Conservation (phyloP, 2,797 vertebrate genomes). For the Falco naumanni region DNA sequence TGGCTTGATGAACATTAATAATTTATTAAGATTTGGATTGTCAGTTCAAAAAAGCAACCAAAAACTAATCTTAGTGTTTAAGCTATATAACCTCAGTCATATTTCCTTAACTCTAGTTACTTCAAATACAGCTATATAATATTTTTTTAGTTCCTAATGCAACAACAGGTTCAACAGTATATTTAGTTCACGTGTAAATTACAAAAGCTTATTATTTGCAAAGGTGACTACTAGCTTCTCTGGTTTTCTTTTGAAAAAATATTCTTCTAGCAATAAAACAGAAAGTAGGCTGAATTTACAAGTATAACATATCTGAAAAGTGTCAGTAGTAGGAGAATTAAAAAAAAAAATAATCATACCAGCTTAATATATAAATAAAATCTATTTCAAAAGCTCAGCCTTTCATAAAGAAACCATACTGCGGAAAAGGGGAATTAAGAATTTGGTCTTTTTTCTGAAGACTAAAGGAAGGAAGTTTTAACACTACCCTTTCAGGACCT, state of each 20-base stretch:
- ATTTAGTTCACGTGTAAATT: background rate
- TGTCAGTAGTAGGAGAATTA: background rate
- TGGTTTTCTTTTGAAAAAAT: background rate
- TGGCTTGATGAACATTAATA: slow-evolving; percentile 33
- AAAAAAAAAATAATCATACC: background rate
- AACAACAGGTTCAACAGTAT: background rate
- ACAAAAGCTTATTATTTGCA: background rate
- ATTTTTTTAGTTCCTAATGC: background rate
- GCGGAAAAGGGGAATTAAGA: background rate
- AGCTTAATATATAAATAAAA: background rate
- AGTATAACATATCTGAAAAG: background rate
- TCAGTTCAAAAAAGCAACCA: background rate
- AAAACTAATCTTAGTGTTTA: background rate
- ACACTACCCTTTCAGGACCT: background rate
- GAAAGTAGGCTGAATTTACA: background rate
- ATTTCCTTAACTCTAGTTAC: background rate
- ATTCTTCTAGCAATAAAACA: background rate
- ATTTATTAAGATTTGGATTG: background rate
- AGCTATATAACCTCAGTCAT: background rate
- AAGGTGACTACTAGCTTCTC: background rate
- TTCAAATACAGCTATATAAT: background rate
- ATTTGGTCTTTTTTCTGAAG: background rate
- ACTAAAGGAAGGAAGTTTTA: background rate
- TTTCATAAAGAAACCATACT: background rate
- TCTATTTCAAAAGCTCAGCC: background rate